Base-by-base conservation (phyloP, 2,113 vertebrate species). In the Callopanchax toddi region DNA sequence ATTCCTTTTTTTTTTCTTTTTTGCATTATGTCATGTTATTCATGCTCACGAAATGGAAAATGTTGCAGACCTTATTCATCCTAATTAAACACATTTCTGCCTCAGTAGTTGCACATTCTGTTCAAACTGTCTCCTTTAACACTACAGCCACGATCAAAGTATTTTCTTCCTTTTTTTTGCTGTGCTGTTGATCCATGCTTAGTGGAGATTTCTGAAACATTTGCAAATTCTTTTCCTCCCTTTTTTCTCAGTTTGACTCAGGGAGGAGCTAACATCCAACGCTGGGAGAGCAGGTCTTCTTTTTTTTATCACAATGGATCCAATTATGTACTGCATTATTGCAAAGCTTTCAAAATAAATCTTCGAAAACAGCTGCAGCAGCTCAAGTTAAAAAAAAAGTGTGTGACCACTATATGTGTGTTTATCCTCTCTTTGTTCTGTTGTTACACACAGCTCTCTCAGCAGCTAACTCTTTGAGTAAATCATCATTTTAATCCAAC, bases 31-130 rank as follows among this genome's bases (percentile, higher is more conserved):
- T 77, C 71, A 69, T 74, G 72, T 84, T 84, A 56, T 69, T 55
- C 59, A 43, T 78, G 61, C 74, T 71, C 62, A 50, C 43, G 26
- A 76, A 81, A 64, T 82, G 75, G 63, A 74, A 86, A 71, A 52
- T 52, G 70, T 62, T 83, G 71, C 67, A 72, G 77, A 69, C 54
- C 63, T 68, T 67, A 60, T 62, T 78, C 74, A 54, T 64, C 67
- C 68, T 84, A 78, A 89, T 87, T 87, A 86, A 87, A 77, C 67
- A 49, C 66, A 59, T 67, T 73, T 73, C 57, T 75, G 66, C 70
- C 50, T 59, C 67, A 59, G 54, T 57, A 72, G 57, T 36, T 65
- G 34, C 51, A 3, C 18, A 51, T 74, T 82, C 59, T 5, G 21
- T 74, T 68, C 66, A 83, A 75, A 72, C 67, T 18, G 44, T 60